Percentiles rank a stretch among this genome's conserved stretches.
These are phyloP conservation scores for Sander vitreus DNA, from an alignment of 2,113 vertebrate genomes.

Conservation along the genomic window DNA sequence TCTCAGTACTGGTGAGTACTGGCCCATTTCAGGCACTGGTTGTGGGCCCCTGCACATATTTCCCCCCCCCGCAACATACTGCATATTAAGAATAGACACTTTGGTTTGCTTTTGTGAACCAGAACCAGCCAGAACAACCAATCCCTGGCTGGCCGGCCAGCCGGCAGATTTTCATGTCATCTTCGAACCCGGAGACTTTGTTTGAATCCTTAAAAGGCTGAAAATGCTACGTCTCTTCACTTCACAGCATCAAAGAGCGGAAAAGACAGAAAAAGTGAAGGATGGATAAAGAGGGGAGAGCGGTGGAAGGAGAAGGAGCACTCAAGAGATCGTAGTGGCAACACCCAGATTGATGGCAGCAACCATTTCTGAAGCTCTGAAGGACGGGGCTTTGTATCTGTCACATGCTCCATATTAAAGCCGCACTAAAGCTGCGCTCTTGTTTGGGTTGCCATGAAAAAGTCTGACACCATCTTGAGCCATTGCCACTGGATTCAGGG, in stretches of 20 bases:
- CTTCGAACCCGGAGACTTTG: constrained; percentile 43
- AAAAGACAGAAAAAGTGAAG: constrained; percentile 50
- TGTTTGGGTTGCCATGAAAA: not conserved
- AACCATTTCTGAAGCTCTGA: constrained; percentile 5
- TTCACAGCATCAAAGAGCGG: constrained; percentile 58
- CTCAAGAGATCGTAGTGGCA: constrained; percentile 18
- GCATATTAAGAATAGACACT: constrained; percentile 43
- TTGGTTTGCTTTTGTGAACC: constrained; percentile 23
- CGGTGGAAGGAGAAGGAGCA: not conserved
- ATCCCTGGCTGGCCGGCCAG: not conserved
- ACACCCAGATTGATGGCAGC: constrained; percentile 20
- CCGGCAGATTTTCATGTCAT: constrained; percentile 49
- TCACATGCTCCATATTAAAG: not conserved
- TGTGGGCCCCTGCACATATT: not conserved
- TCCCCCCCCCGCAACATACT: not conserved
- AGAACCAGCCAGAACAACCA: constrained; percentile 19
- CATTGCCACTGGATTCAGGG: not conserved
- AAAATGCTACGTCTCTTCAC: constrained; percentile 42
- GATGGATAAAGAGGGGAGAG: constrained; percentile 12
- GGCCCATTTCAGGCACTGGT: not conserved
- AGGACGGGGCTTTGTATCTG: constrained; percentile 7
- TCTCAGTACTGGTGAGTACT: no score
- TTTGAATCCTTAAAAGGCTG: constrained; percentile 65
- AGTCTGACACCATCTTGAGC: constrained; percentile 5
- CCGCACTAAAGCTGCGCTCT: not conserved